Conservation (phyloP, 2,888 invertebrate genomes). For the Galeopsomyia nigrocyanea region DNA sequence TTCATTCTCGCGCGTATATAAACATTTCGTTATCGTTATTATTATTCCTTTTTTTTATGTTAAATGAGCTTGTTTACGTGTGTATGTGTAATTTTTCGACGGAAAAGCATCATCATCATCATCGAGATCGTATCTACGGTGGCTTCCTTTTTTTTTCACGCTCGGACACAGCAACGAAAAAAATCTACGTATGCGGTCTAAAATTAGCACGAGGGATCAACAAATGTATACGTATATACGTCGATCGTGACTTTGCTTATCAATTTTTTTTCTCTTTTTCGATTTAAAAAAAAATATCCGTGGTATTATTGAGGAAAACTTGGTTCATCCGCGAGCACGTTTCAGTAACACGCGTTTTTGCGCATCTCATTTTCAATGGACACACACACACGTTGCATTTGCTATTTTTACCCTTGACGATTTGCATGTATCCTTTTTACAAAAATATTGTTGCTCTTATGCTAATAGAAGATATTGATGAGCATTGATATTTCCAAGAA, state of each 20-base stretch:
- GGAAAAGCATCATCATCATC: neutral
- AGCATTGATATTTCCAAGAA: too few species aligned
- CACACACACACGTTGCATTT: too few species aligned
- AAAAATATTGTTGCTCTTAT: too few species aligned
- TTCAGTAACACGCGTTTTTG: too few species aligned
- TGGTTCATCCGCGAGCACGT: too few species aligned
- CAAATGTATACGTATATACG: conserved; percentile 14
- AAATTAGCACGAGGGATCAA: conserved; percentile 21
- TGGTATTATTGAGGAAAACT: conserved; percentile 8
- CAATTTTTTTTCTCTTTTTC: conserved; percentile 7
- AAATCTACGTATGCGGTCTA: neutral
- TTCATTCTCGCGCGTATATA: neutral
- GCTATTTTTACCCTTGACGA: too few species aligned
- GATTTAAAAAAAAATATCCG: conserved; percentile 19
- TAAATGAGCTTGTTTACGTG: conserved; percentile 24
- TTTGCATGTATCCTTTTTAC: too few species aligned
- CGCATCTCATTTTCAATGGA: too few species aligned
- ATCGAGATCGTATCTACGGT: too few species aligned
- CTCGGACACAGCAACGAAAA: neutral
- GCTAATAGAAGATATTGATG: too few species aligned
- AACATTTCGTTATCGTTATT: too few species aligned
- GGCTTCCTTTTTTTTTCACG: neutral
- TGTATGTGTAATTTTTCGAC: neutral
- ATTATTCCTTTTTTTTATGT: neutral
- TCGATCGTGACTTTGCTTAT: neutral